These are phyloP conservation scores for Brachymystax lenok DNA, from an alignment of 2,797 vertebrate species.

Conservation along the genomic window DNA sequence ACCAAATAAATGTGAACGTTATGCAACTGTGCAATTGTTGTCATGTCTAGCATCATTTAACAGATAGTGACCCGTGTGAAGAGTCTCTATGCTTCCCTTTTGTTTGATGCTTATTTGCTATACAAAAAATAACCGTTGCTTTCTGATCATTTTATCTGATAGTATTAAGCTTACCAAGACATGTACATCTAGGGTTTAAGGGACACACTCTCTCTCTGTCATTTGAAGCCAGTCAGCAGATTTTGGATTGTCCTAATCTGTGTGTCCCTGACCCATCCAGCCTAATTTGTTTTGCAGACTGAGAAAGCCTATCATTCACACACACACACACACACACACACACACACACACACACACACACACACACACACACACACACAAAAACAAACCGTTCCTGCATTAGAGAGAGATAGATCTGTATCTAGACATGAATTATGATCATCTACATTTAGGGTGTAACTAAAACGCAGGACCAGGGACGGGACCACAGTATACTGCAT, in stretches of 20 bases:
- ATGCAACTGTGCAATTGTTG: slow-evolving; percentile 75
- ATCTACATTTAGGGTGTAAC: background rate
- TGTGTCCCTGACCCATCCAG: slow-evolving; percentile 55
- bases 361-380: slow-evolving; percentile 31
- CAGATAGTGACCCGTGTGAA: background rate
- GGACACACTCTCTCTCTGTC: too few species aligned
- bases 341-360: slow-evolving; percentile 31
- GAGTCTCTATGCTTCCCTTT: too few species aligned
- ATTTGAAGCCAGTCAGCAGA: slow-evolving; percentile 41
- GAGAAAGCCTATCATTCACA: slow-evolving; percentile 36
- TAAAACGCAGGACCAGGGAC: background rate
- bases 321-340: slow-evolving; percentile 31
- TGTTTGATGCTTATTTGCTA: background rate
- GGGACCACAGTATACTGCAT: background rate
- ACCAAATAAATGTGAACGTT: slow-evolving; percentile 99
- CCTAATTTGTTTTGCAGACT: slow-evolving; percentile 23
- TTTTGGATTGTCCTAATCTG: slow-evolving; percentile 37
- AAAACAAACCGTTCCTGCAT: slow-evolving; percentile 29
- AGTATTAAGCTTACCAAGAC: too few species aligned
- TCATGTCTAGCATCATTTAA: slow-evolving; percentile 1
- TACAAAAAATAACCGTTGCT: slow-evolving; percentile 2
- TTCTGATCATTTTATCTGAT: too few species aligned
- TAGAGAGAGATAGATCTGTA: slow-evolving; percentile 6
- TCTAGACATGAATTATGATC: slow-evolving; percentile 17
- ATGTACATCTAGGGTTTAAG: too few species aligned